Evolutionary conservation across 2,113 vertebrate genomes (phyloP).

Genomic region (Probosciger aterrimus): DNA sequence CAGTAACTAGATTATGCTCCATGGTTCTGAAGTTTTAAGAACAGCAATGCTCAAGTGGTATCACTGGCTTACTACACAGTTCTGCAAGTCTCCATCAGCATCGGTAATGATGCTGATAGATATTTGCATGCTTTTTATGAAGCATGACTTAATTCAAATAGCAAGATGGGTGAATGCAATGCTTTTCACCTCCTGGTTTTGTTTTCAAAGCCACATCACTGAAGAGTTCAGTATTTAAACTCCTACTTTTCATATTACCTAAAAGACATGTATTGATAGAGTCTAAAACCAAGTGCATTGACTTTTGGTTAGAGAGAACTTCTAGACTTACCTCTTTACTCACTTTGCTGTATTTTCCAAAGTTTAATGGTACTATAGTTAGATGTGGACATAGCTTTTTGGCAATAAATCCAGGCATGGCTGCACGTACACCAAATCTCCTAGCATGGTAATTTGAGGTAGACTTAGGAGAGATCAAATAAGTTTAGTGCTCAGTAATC

Average conservation of each 20-base stretch:
- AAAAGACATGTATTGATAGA: not conserved
- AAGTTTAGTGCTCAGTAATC: not conserved
- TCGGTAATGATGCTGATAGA: not conserved
- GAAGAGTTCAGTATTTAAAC: not conserved
- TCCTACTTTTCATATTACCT: not conserved
- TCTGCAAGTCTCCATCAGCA: not conserved
- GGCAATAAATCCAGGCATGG: constrained; percentile 98
- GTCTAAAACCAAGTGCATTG: not conserved
- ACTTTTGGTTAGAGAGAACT: not conserved
- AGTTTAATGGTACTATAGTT: constrained; percentile 88
- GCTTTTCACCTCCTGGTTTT: not conserved
- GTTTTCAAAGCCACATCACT: not conserved
- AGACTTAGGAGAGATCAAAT: constrained; percentile 75
- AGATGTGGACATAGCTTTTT: constrained; percentile 93
- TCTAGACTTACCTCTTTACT: constrained; percentile 85
- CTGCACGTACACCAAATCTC: constrained; percentile 93
- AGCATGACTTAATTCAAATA: not conserved
- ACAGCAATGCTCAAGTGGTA: not conserved
- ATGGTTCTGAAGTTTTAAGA: not conserved
- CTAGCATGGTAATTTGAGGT: constrained; percentile 97
- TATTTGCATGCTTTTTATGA: not conserved
- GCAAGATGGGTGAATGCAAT: not conserved
- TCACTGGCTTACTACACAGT: not conserved
- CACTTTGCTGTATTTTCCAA: constrained; percentile 89
- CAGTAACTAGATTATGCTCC: not conserved